Evolutionary conservation across 92 coral and sea anemone genomes (phyloP).

Genomic region (Porites evermanni): DNA sequence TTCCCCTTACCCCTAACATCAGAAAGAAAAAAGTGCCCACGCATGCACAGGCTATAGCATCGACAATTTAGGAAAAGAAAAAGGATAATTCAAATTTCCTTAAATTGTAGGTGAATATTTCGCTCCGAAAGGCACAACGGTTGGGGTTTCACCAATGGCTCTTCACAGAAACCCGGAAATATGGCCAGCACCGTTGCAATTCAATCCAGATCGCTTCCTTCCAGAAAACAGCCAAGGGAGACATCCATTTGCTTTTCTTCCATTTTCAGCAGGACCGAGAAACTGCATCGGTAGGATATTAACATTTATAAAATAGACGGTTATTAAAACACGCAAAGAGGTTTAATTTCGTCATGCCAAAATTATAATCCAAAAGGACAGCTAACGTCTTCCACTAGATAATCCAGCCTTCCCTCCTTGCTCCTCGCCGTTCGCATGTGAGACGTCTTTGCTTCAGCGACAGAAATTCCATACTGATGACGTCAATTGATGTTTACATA

Average conservation of each 20-base stretch:
- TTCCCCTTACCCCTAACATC: too few species aligned
- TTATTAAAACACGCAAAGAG: background rate
- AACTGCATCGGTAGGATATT: constrained; percentile 78
- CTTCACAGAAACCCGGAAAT: constrained; percentile 77
- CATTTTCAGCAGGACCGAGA: constrained; percentile 91
- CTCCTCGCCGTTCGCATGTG: too few species aligned
- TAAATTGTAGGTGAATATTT: constrained; percentile 44
- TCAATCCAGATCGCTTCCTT: constrained; percentile 85
- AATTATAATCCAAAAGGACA: too few species aligned
- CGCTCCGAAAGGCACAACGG: constrained; percentile 71
- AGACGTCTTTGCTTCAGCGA: too few species aligned
- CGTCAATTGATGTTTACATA: too few species aligned
- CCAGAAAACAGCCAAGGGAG: constrained; percentile 77
- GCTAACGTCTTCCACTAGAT: too few species aligned
- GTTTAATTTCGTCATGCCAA: background rate
- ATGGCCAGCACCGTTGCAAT: constrained; percentile 80
- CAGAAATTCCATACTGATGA: too few species aligned
- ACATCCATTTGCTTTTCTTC: constrained; percentile 87
- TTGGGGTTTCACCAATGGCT: constrained; percentile 54
- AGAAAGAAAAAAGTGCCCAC: too few species aligned
- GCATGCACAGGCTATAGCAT: too few species aligned
- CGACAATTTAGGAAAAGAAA: background rate
- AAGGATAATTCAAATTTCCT: background rate
- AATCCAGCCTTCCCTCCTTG: too few species aligned
- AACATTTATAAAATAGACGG: too few species aligned